These are phyloP conservation scores for Daubentonia madagascariensis DNA, from an alignment of 2,113 vertebrate genomes.

Conservation along the genomic window DNA sequence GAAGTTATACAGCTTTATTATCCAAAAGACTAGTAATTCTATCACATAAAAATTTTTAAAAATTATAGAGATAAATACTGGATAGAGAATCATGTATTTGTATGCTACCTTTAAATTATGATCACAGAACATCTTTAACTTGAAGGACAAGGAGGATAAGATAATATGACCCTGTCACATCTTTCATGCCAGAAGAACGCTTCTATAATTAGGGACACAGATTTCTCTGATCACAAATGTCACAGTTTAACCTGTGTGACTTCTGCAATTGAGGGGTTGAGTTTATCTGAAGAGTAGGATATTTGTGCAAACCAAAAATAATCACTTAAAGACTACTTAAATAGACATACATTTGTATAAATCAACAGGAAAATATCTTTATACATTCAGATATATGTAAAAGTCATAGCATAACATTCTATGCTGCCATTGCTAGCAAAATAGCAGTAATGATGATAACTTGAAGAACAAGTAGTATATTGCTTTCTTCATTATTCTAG, in stretches of 20 bases:
- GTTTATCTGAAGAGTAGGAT: not conserved
- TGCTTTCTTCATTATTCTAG: not conserved
- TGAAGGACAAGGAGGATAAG: conserved; percentile 53
- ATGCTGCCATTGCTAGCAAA: not conserved
- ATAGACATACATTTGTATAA: not conserved
- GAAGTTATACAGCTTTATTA: conserved; percentile 65
- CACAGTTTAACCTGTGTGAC: not conserved
- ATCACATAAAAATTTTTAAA: conserved; percentile 74
- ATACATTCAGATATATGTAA: not conserved
- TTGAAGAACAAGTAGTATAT: not conserved
- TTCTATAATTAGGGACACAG: not conserved
- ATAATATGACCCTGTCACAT: not conserved
- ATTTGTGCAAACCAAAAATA: not conserved
- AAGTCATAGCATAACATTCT: not conserved
- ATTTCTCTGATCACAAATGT: not conserved
- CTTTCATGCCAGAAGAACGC: not conserved
- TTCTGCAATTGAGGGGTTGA: not conserved
- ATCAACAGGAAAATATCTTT: not conserved
- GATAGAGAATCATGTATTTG: conserved; percentile 8
- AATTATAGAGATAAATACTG: conserved; percentile 60
- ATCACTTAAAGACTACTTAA: not conserved
- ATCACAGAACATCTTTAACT: conserved; percentile 41
- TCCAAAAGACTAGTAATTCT: conserved; percentile 40
- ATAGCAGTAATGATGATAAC: not conserved
- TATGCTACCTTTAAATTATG: conserved; percentile 55